Base-by-base conservation (phyloP, 1,140 invertebrate genomes). In the Drosophila bifasciata region DNA sequence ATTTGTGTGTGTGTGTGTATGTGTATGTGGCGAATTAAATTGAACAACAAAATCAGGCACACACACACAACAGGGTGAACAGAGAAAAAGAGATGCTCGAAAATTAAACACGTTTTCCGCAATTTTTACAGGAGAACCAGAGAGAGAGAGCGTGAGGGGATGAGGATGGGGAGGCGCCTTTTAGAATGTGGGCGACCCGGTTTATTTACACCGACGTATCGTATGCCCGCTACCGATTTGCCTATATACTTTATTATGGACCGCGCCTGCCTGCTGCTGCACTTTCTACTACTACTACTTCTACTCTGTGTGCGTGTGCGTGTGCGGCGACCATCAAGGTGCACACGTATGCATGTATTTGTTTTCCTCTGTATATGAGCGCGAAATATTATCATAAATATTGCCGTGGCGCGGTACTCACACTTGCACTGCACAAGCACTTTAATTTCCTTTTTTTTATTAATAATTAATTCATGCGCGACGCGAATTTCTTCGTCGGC, bases 141-240 rank as follows among this genome's bases (percentile, higher is more conserved):
- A 49, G 16, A n/a, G 32, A 44, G 32, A 28, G 11, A 11, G 32
- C 41, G 70, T 17, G 49, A 25, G 40, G 50, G 36, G 48, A 7
- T 23, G 44, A 9, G 8, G 8, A 9, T 11, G 28, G 28, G 25
- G 61, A 19, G 49, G 32, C 15, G 36, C 63, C 75, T 48, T 62
- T 62, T 55, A 57, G 40, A 66, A 46, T 66, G 71, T 71, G 72
- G 61, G 62, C 76, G 71, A 78, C 80, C 80, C 79, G 79, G 80
- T 84, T 85, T 85, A 84, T 84, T 84, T 85, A 85, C 79, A 75
- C 75, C 66, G 59, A 28, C 64, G 36, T 57, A 69, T 36, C 11
- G 28, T 32, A 32, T 32, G 11, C 28, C 28, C 32, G 53, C 21
- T 17, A 15, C 57, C 57, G 51, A 57, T 57, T 57, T 57, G 51